Conservation (phyloP, 2,888 invertebrate genomes). For the Caenorhabditis sp. region DNA sequence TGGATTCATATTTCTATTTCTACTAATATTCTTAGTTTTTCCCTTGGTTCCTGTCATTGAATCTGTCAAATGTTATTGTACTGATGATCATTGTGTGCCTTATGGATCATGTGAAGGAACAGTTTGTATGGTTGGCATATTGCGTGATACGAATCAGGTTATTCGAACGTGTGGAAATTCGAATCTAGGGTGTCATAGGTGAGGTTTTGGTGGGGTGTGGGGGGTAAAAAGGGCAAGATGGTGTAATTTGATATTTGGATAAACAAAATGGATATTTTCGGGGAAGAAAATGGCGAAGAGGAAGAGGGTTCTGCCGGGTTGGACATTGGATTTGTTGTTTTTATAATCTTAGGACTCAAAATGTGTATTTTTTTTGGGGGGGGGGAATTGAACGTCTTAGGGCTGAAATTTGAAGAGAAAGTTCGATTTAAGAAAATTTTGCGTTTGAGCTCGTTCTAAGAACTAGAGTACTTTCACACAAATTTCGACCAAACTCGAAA, state of each 20-base stretch:
- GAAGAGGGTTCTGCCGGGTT: too few relatives aligned
- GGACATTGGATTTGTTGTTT: too few relatives aligned
- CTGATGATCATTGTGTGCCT: conserved; percentile 68
- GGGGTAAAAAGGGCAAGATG: neutral
- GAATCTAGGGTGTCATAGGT: conserved; percentile 55
- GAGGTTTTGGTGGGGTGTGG: conserved; percentile 11
- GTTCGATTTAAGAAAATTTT: too few relatives aligned
- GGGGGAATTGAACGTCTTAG: too few relatives aligned
- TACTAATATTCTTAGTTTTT: conserved; percentile 2
- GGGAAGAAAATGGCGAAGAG: neutral
- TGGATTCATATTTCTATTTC: neutral
- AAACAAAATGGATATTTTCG: neutral
- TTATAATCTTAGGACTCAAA: too few relatives aligned
- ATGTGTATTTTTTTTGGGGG: too few relatives aligned
- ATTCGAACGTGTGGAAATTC: conserved; percentile 57
- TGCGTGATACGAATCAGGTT: conserved; percentile 56
- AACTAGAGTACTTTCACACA: too few relatives aligned
- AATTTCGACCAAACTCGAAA: too few relatives aligned
- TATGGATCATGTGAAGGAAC: conserved; percentile 68
- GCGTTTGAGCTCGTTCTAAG: too few relatives aligned
- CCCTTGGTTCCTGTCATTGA: conserved; percentile 3
- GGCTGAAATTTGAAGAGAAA: too few relatives aligned
- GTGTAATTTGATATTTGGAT: neutral
- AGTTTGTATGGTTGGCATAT: conserved; percentile 68
- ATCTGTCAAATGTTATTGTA: conserved; percentile 54